Percentiles rank a stretch among this genome's conserved stretches.
Evolutionary conservation across 2,113 vertebrate species (phyloP).

Genomic region (Dendrocopos noguchii): DNA sequence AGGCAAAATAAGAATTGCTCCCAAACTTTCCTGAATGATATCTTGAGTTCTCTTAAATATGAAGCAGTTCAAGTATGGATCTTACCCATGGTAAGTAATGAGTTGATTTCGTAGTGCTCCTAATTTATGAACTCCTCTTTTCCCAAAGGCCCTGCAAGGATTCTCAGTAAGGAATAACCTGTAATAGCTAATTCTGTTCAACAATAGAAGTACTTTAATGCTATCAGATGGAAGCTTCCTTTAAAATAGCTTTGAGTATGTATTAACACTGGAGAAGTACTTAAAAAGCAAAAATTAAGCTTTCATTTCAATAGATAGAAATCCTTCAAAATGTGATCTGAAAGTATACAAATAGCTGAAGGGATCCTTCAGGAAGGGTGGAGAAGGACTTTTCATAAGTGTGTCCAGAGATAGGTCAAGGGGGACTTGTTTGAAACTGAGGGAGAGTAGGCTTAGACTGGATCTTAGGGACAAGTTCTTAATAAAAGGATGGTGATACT

Average conservation of each 20-base stretch:
- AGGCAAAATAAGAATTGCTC: background rate
- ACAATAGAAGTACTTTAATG: background rate
- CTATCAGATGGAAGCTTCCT: background rate
- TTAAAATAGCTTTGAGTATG: background rate
- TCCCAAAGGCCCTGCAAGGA: background rate
- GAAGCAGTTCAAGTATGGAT: background rate
- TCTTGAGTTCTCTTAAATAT: background rate
- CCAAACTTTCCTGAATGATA: background rate
- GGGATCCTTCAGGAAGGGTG: too few relatives aligned
- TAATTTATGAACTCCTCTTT: background rate
- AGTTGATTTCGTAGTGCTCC: background rate
- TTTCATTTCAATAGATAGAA: background rate
- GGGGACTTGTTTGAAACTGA: too few relatives aligned
- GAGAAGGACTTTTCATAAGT: too few relatives aligned
- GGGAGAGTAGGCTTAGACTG: too few relatives aligned
- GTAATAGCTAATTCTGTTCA: background rate
- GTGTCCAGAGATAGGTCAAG: too few relatives aligned
- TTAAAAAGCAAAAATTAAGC: background rate
- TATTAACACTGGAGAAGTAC: background rate
- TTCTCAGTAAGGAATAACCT: background rate
- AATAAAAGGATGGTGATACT: too few relatives aligned
- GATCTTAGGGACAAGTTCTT: too few relatives aligned
- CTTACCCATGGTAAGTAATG: background rate
- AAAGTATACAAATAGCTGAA: background rate
- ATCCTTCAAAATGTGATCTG: background rate